Percentiles rank a stretch among this genome's conserved stretches.
phyloP scores from a whole-genome alignment of 2,888 invertebrate genomes.

The Antheraea assamensis region DNA sequence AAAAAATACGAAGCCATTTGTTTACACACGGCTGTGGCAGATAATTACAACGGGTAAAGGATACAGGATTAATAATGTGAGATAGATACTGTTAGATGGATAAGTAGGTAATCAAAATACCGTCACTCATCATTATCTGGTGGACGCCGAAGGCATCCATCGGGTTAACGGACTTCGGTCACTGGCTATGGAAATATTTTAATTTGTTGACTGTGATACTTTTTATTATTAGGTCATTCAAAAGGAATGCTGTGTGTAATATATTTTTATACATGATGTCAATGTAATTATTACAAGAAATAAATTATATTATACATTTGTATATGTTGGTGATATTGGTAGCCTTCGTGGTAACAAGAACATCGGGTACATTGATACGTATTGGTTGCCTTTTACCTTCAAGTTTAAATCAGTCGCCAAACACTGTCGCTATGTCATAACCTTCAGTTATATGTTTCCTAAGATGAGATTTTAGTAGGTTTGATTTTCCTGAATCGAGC shows the following conservation, averaged over 20 bases:
- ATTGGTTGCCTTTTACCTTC: too few species aligned
- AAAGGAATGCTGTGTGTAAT: neutral
- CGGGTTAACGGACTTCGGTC: conserved; percentile 36
- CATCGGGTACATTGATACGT: too few species aligned
- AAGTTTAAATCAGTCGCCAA: too few species aligned
- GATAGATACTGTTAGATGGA: conserved; percentile 64
- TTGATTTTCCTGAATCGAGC: too few species aligned
- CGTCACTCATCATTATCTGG: conserved; percentile 72
- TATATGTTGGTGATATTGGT: too few species aligned
- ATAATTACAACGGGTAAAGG: conserved; percentile 64
- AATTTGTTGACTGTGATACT: conserved; percentile 11
- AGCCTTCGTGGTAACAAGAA: too few species aligned
- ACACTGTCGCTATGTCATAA: too few species aligned
- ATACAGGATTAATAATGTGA: conserved; percentile 65
- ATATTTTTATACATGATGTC: neutral
- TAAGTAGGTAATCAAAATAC: conserved; percentile 77
- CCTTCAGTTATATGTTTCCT: too few species aligned
- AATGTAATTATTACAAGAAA: neutral
- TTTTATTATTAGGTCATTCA: neutral
- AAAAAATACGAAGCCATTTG: conserved; percentile 42
- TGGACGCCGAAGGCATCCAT: conserved; percentile 54
- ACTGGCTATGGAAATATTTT: conserved; percentile 17
- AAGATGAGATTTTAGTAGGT: too few species aligned
- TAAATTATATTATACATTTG: neutral
- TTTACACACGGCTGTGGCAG: conserved; percentile 59